Evolutionary conservation across 2,888 invertebrate genomes (phyloP).

Genomic region (Xestoiulus laeticollis): DNA sequence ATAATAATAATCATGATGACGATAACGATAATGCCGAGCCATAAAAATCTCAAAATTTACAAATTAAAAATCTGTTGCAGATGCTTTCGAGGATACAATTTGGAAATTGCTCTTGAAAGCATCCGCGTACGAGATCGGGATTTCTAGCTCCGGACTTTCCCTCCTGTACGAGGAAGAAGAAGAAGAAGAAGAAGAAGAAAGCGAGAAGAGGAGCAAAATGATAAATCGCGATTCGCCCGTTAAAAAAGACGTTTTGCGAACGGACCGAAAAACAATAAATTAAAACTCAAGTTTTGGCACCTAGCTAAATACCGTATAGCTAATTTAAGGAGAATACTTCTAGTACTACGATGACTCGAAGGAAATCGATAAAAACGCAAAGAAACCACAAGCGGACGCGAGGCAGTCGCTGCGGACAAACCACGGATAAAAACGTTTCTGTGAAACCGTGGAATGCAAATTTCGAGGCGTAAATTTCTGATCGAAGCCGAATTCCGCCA

Average conservation of each 20-base stretch:
- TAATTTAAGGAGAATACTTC: neutral
- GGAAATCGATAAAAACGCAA: neutral
- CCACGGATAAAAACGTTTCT: no score
- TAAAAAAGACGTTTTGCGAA: neutral
- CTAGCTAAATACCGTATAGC: neutral
- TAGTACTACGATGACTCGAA: neutral
- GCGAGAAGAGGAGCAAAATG: neutral
- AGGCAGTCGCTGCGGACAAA: neutral
- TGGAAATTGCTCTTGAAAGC: no score
- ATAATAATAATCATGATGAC: no score
- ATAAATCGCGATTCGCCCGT: neutral
- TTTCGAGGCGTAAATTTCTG: no score
- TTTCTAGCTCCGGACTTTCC: no score
- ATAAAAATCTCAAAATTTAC: no score
- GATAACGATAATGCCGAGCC: no score
- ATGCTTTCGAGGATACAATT: no score
- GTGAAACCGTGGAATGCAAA: no score
- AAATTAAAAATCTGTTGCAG: no score
- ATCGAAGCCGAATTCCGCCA: no score
- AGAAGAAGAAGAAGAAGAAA: neutral
- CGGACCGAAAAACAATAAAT: neutral
- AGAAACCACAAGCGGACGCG: neutral
- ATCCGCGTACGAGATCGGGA: no score
- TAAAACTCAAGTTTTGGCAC: neutral
- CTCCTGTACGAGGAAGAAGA: neutral